Conservation (phyloP, 2,888 invertebrate genomes). For the Lepidocyrtinus sp. region DNA sequence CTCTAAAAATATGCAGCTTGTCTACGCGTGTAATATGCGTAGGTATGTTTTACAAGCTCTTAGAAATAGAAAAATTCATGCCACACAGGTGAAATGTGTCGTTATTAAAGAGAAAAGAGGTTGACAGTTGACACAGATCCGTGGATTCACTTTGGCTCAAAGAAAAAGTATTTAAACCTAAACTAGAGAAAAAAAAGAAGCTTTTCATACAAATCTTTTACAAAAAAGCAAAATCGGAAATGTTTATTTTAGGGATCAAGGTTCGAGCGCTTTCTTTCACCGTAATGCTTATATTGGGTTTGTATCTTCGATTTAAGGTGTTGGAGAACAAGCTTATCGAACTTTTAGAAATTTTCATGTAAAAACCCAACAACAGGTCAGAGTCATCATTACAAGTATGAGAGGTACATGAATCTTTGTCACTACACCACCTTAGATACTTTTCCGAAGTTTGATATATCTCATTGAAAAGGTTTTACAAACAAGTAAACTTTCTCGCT, state of each 20-base stretch:
- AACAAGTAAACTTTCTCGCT: no score
- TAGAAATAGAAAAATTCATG: neutral
- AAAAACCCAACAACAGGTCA: no score
- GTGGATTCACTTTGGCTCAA: neutral
- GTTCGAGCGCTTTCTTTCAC: no score
- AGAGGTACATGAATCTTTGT: no score
- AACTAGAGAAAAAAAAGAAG: neutral
- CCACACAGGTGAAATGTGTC: constrained; percentile 27
- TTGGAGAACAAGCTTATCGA: no score
- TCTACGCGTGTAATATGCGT: neutral
- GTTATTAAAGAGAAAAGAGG: constrained; percentile 23
- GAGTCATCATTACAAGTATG: no score
- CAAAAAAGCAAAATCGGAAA: neutral
- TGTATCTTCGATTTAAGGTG: no score
- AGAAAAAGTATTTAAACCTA: neutral
- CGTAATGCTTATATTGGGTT: no score
- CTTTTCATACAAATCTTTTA: neutral
- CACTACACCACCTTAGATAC: no score
- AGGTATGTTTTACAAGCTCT: constrained; percentile 1
- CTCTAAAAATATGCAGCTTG: neutral
- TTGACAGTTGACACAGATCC: constrained; percentile 53
- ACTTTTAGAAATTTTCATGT: no score
- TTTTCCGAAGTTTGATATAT: no score
- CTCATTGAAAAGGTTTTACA: no score
- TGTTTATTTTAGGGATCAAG: constrained; percentile 51